These are phyloP conservation scores for Aphaenogaster rudis DNA, from an alignment of 1,140 invertebrate genomes.

Conservation along the genomic window DNA sequence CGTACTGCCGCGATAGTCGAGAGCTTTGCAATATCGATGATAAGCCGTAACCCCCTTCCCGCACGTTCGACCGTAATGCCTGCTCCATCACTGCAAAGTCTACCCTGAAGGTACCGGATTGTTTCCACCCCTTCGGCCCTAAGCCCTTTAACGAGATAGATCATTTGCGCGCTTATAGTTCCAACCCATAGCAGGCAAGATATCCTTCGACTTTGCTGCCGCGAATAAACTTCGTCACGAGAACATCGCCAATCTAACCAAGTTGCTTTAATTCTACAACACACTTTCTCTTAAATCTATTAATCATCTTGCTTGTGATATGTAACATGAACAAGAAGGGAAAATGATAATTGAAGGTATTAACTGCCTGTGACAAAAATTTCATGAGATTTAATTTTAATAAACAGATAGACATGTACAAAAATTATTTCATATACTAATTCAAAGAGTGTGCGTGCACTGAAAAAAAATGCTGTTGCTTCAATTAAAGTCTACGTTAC, in stretches of 20 bases:
- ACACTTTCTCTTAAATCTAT: conserved; percentile 16
- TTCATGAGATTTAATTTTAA: background rate
- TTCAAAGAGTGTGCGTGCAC: background rate
- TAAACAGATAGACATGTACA: background rate
- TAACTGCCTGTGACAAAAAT: background rate
- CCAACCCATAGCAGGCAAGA: conserved; percentile 60
- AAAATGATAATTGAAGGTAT: background rate
- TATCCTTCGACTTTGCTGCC: conserved; percentile 72
- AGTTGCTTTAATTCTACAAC: conserved; percentile 55
- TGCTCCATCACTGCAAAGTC: conserved; percentile 77
- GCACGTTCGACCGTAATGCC: conserved; percentile 82
- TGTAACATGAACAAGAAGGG: background rate
- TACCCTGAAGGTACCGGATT: conserved; percentile 79
- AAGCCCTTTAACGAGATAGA: conserved; percentile 85
- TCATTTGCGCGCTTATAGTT: conserved; percentile 82
- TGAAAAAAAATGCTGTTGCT: too few species aligned
- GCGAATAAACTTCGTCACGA: conserved; percentile 60
- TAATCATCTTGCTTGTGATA: conserved; percentile 40
- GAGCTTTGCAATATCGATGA: conserved; percentile 84
- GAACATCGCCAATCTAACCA: conserved; percentile 46
- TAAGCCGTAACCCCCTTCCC: conserved; percentile 79
- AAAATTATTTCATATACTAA: background rate
- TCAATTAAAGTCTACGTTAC: too few species aligned
- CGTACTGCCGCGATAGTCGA: conserved; percentile 55
- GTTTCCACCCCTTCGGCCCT: conserved; percentile 80